Evolutionary conservation across 2,888 invertebrate species (phyloP).

Genomic region (Zootermopsis nevadensis): DNA sequence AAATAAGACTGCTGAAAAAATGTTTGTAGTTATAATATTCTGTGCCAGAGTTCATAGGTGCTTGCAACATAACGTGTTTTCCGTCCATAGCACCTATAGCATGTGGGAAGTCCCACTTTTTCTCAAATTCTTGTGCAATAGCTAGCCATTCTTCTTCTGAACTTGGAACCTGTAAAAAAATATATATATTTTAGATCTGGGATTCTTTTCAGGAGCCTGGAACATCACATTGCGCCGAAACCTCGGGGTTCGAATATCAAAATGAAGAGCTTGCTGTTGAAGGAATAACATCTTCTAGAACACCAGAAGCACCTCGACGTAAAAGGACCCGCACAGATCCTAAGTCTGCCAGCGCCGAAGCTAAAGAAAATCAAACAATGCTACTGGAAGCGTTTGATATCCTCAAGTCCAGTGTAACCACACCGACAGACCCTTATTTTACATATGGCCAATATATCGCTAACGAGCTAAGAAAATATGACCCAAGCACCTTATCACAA

Average conservation of each 20-base stretch:
- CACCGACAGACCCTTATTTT: too few relatives aligned
- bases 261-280: too few relatives aligned
- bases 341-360: too few relatives aligned
- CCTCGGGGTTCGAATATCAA: too few relatives aligned
- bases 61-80: slow-evolving; percentile 58
- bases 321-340: too few relatives aligned
- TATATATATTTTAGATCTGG: slow-evolving; percentile 10
- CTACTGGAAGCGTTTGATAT: too few relatives aligned
- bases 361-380: too few relatives aligned
- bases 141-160: slow-evolving; percentile 56
- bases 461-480: slow-evolving; percentile 7
- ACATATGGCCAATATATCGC: not conserved
- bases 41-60: slow-evolving; percentile 56
- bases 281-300: too few relatives aligned
- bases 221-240: too few relatives aligned
- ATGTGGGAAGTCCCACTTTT: slow-evolving; percentile 58
- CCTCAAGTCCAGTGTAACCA: too few relatives aligned
- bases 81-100: slow-evolving; percentile 58
- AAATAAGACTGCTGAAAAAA: slow-evolving; percentile 59
- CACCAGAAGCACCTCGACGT: too few relatives aligned
- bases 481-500: not conserved
- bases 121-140: slow-evolving; percentile 55
- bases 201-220: too few relatives aligned
- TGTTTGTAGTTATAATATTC: slow-evolving; percentile 59
- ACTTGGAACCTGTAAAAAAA: slow-evolving; percentile 55